Conservation (phyloP, 2,113 vertebrate species). For the Corapipo altera region DNA sequence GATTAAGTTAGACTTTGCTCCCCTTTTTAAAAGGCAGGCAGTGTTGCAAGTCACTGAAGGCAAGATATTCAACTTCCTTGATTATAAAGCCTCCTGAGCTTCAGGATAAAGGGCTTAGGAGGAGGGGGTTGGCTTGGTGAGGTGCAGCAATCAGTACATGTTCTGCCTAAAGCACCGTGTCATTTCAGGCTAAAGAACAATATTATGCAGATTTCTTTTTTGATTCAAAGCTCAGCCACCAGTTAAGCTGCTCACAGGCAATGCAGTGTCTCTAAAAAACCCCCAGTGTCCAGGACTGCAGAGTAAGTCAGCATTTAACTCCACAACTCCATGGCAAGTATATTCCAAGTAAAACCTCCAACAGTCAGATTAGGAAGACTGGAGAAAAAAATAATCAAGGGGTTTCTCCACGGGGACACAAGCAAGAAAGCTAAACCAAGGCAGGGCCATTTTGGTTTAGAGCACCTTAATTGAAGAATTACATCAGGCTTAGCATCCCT, state of each 20-base stretch:
- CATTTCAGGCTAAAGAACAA: not conserved
- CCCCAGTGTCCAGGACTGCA: not conserved
- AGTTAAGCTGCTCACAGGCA: not conserved
- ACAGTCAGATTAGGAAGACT: not conserved
- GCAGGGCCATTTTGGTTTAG: not conserved
- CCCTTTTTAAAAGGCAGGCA: not conserved
- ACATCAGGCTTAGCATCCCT: not conserved
- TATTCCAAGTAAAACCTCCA: not conserved
- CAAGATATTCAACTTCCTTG: not conserved
- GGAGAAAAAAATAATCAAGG: not conserved
- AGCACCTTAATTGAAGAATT: not conserved
- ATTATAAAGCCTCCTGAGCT: not conserved
- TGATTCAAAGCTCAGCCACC: not conserved
- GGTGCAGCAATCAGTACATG: not conserved
- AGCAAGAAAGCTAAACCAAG: not conserved
- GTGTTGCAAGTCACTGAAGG: not conserved
- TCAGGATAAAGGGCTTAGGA: not conserved
- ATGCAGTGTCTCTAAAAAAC: not conserved
- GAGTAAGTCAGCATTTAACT: not conserved
- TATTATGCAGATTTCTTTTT: rapidly evolving
- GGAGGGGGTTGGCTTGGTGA: not conserved
- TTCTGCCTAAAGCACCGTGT: not conserved
- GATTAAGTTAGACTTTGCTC: not conserved
- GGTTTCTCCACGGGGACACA: not conserved
- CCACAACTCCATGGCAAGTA: not conserved